Conservation (phyloP, 2,113 vertebrate genomes). For the Dipodomys stephensi region DNA sequence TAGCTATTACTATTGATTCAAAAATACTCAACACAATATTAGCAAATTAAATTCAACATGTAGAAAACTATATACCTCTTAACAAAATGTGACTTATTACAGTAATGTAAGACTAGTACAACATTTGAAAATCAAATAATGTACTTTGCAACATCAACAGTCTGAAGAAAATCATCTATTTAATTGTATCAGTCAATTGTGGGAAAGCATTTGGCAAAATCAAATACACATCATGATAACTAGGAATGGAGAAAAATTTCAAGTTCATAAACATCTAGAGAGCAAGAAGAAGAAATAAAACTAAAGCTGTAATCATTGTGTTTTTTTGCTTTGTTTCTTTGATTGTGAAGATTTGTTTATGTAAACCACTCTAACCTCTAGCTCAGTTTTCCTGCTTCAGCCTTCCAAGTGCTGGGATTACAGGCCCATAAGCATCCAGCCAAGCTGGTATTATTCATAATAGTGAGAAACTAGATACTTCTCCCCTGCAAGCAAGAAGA, state of each 20-base stretch:
- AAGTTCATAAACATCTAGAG: background rate
- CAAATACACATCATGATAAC: background rate
- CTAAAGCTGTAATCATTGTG: background rate
- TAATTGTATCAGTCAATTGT: background rate
- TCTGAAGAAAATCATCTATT: background rate
- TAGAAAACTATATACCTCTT: background rate
- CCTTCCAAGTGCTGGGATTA: no score
- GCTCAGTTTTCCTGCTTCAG: no score
- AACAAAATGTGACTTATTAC: background rate
- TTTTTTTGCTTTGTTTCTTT: no score
- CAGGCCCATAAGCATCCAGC: no score
- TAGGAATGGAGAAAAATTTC: background rate
- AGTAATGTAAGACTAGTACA: background rate
- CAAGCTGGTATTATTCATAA: background rate
- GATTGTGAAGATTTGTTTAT: no score
- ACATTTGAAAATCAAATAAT: background rate
- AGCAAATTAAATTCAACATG: background rate
- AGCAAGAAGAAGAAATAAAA: background rate
- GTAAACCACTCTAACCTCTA: no score
- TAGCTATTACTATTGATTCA: background rate
- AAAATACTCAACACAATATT: background rate
- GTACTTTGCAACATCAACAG: background rate
- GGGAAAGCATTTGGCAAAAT: background rate
- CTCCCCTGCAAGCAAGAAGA: no score
- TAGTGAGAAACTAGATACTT: background rate